These are phyloP conservation scores for Rhorus exstirpatorius DNA, from an alignment of 2,888 invertebrate genomes.

Conservation along the genomic window DNA sequence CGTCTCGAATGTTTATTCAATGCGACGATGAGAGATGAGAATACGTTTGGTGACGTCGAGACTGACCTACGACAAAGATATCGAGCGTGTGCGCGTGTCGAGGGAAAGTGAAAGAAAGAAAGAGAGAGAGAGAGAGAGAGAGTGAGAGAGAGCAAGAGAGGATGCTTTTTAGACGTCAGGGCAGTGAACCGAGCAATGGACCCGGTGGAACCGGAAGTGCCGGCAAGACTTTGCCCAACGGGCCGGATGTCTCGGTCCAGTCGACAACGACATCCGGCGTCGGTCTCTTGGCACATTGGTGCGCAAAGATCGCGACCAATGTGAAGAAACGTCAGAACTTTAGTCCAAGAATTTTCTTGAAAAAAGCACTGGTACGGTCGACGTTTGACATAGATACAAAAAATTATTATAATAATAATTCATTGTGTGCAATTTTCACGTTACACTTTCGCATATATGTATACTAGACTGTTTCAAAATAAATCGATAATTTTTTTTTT, in stretches of 20 bases:
- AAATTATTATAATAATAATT: background rate
- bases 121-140: slow-evolving; percentile 49
- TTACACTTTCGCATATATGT: background rate
- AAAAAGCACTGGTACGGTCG: slow-evolving; percentile 80
- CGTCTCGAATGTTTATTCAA: slow-evolving; percentile 24
- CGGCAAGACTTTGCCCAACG: slow-evolving; percentile 73
- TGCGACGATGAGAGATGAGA: slow-evolving; percentile 25
- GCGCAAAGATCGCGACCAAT: slow-evolving; percentile 83
- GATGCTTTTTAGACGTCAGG: slow-evolving; percentile 82
- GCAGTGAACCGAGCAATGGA: slow-evolving; percentile 79
- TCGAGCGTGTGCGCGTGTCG: slow-evolving; percentile 49
- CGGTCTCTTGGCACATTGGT: slow-evolving; percentile 82
- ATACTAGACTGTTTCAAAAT: too few relatives aligned
- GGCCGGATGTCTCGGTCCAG: slow-evolving; percentile 74
- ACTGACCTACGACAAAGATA: slow-evolving; percentile 58
- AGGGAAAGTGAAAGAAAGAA: slow-evolving; percentile 23
- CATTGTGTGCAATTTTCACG: too few relatives aligned
- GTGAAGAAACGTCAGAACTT: slow-evolving; percentile 82
- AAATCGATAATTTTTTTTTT: too few relatives aligned
- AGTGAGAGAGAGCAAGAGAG: slow-evolving; percentile 44
- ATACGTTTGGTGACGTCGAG: slow-evolving; percentile 44
- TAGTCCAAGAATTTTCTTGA: slow-evolving; percentile 79
- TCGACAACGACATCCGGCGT: slow-evolving; percentile 77
- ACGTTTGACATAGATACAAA: background rate
- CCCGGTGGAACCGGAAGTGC: slow-evolving; percentile 73